Evolutionary conservation across 2,113 vertebrate genomes (phyloP).

Genomic region (Vanacampus margaritifer): DNA sequence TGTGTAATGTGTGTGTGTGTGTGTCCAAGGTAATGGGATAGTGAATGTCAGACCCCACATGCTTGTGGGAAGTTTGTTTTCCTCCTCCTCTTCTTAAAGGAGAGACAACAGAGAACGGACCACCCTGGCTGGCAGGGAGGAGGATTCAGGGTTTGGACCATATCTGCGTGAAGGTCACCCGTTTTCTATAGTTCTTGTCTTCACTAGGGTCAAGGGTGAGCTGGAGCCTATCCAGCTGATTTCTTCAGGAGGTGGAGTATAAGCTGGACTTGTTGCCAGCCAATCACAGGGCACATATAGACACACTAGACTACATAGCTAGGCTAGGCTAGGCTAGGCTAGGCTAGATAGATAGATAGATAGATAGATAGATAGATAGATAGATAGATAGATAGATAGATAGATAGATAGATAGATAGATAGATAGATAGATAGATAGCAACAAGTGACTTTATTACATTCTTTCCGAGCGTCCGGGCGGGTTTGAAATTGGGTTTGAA

Average conservation of each 20-base stretch:
- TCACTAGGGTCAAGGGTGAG: neutral
- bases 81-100: conserved; percentile 29
- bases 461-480: no score
- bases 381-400: no score
- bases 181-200: neutral
- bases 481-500: no score
- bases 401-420: no score
- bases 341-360: no score
- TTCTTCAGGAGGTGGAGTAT: neutral
- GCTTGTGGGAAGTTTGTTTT: conserved; percentile 49
- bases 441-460: no score
- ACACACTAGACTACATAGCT: no score
- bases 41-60: conserved; percentile 61
- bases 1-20: conserved; percentile 1
- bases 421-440: no score
- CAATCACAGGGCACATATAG: no score
- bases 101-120: conserved; percentile 59
- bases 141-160: conserved; percentile 36
- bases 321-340: no score
- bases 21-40: conserved; percentile 67
- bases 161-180: conserved; percentile 27
- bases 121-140: conserved; percentile 57
- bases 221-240: neutral
- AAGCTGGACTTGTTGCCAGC: no score
- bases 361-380: no score